Evolutionary conservation across 1,140 invertebrate species (phyloP).

Genomic region (Orussus abietinus): DNA sequence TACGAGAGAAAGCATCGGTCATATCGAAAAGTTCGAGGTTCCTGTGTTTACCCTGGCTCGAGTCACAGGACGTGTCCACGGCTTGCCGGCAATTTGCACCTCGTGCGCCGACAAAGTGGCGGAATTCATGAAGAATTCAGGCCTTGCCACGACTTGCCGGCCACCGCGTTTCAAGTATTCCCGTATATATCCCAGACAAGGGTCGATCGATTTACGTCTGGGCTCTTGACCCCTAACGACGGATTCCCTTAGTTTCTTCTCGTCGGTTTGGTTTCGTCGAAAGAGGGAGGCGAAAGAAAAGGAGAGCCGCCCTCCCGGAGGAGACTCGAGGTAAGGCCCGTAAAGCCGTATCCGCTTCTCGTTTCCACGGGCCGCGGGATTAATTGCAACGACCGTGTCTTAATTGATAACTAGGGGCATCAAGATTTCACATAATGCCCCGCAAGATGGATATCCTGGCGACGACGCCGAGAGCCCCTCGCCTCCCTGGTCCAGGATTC

Average conservation of each 20-base stretch:
- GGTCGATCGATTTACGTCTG: constrained; percentile 1
- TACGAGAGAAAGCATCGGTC: no score
- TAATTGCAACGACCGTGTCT: constrained; percentile 44
- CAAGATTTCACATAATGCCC: constrained; percentile 38
- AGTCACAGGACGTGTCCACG: no score
- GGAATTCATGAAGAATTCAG: constrained; percentile 25
- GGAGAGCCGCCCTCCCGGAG: constrained; percentile 29
- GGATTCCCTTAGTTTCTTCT: no score
- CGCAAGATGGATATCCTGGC: no score
- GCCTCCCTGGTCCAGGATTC: no score
- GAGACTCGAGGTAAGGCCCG: constrained; percentile 13
- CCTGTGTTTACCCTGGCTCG: no score
- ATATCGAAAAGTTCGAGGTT: no score
- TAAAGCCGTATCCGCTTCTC: constrained; percentile 43
- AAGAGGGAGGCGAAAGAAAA: no score
- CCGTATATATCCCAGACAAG: constrained; percentile 1
- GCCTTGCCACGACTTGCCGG: no score
- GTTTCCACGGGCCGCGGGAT: constrained; percentile 40
- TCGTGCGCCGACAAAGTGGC: constrained; percentile 22
- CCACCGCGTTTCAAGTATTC: constrained; percentile 13
- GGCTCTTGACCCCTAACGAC: constrained; percentile 19
- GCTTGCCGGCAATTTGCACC: constrained; percentile 13
- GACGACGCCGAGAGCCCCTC: no score
- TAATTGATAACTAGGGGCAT: constrained; percentile 49
- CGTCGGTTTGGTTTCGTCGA: no score